A percentile compares a stretch with the other conserved stretches of the same genome.
Conservation (phyloP, 2,888 invertebrate species). For the Luperina nickerlii region DNA sequence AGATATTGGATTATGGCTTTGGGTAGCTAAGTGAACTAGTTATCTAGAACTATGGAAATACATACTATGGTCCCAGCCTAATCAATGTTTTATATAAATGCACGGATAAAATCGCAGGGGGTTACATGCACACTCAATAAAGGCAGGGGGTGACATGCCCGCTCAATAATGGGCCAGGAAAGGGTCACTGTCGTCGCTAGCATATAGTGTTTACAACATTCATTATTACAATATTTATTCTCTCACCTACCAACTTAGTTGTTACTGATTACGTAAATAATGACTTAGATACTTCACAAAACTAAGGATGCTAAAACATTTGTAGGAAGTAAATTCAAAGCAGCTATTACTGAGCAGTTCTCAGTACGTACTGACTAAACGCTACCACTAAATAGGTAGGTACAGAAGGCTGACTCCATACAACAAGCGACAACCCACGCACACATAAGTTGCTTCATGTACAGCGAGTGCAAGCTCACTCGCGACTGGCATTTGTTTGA, state of each 20-base stretch:
- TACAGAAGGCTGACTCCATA: constrained; percentile 8
- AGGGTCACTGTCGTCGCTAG: too few species aligned
- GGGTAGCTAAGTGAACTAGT: too few species aligned
- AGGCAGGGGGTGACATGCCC: too few species aligned
- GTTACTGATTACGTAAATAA: not conserved
- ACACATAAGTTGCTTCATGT: not conserved
- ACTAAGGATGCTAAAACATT: not conserved
- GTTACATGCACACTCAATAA: too few species aligned
- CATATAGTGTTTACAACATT: too few species aligned
- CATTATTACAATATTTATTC: not conserved
- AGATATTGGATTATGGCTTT: too few species aligned
- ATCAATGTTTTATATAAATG: too few species aligned
- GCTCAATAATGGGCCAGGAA: too few species aligned
- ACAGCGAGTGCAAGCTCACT: not conserved
- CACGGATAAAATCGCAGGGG: too few species aligned
- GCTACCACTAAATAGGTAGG: not conserved
- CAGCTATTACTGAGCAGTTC: not conserved
- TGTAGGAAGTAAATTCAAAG: not conserved
- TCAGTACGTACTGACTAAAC: not conserved
- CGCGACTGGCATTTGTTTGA: constrained; percentile 8
- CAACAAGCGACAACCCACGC: not conserved
- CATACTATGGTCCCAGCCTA: too few species aligned
- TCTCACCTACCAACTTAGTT: not conserved
- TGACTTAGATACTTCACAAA: not conserved
- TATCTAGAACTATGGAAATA: too few species aligned